Evolutionary conservation across 2,797 vertebrate species (phyloP).

Genomic region (Microctenopoma steveboyesi): DNA sequence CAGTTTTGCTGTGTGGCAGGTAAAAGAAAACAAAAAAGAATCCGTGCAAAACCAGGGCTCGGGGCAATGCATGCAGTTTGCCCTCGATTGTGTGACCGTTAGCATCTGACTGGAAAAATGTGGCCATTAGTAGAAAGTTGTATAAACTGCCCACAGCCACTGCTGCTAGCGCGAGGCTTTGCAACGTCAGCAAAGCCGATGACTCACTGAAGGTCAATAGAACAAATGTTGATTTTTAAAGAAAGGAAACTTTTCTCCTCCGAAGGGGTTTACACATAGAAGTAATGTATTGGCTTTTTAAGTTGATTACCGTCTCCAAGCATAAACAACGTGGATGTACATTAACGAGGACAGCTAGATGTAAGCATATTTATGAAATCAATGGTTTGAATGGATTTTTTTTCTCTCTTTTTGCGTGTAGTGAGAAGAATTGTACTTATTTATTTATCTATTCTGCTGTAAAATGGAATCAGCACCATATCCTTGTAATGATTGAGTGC

Average conservation of each 20-base stretch:
- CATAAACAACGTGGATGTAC: slow-evolving; percentile 82
- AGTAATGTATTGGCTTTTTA: slow-evolving; percentile 74
- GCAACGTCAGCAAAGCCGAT: slow-evolving; percentile 59
- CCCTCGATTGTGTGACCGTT: slow-evolving; percentile 58
- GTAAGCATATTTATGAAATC: slow-evolving; percentile 83
- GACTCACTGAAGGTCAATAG: slow-evolving; percentile 56
- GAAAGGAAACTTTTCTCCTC: slow-evolving; percentile 30
- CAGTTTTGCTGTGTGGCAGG: slow-evolving; percentile 46
- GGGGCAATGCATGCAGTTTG: slow-evolving; percentile 79
- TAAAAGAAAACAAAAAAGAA: slow-evolving; percentile 47
- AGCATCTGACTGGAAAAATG: slow-evolving; percentile 56
- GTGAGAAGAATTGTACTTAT: slow-evolving; percentile 82
- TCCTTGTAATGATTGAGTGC: slow-evolving; percentile 79
- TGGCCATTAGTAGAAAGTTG: slow-evolving; percentile 61
- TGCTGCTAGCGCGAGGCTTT: slow-evolving; percentile 63
- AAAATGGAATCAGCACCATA: slow-evolving; percentile 81
- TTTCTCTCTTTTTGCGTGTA: slow-evolving; percentile 77
- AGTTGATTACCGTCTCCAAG: slow-evolving; percentile 79
- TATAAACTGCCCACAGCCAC: slow-evolving; percentile 55
- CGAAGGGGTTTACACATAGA: slow-evolving; percentile 69
- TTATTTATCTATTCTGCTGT: slow-evolving; percentile 83
- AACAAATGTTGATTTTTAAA: slow-evolving; percentile 65
- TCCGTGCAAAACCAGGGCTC: slow-evolving; percentile 63
- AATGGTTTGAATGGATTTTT: slow-evolving; percentile 78
- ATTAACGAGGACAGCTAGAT: slow-evolving; percentile 81